Base-by-base conservation (phyloP, 2,888 invertebrate species). In the Agrotis exclamationis region DNA sequence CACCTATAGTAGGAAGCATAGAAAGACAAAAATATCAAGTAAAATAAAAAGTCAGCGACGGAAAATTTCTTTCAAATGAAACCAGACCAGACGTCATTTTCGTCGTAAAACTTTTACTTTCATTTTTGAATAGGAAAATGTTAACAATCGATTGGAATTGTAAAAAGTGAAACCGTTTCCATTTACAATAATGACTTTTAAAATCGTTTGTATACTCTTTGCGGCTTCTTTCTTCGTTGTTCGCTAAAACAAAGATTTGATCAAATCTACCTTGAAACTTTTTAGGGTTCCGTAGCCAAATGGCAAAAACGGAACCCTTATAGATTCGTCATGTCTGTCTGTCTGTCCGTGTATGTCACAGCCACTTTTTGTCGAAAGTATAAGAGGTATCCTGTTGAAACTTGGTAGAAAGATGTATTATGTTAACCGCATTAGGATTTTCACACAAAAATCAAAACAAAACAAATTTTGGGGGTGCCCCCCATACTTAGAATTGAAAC, bases 141-240 rank as follows among this genome's bases (percentile, higher is more conserved):
- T 48, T 70, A 63, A 64, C 45, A 62, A 64, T 66, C 67, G 58
- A 66, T 66, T 68, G 65, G 59, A 63, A 68, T 73, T 69, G 69
- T 79, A 58, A 53, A 66, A 77, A 70, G 70, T 80, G 60, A 66
- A 69, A 69, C 65, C 48, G 57, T 68, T 72, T 62, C 50, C 69
- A 76, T 80, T 81, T 66, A 76, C 33, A 64, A 64, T 70, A 80
- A 73, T 60, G 58, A 76, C 63, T 73, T 83, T 53, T 45, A 60
- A 57, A 58, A 70, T 48, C 33, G 64, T 59, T 68, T 73, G 73
- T 63, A 77, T 77, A 80, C 60, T 57, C 44, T 63, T 64, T 45
- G 51, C 44, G 64, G 82, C 64, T 80, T 82, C 70, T 80, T 69
- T 59, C 33, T 64, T 20, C 33, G 59, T 48, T 39, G 58, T 58